A percentile compares a stretch with the other conserved stretches of the same genome.
phyloP scores from a whole-genome alignment of 2,888 invertebrate species.

The Heliconius erato region DNA sequence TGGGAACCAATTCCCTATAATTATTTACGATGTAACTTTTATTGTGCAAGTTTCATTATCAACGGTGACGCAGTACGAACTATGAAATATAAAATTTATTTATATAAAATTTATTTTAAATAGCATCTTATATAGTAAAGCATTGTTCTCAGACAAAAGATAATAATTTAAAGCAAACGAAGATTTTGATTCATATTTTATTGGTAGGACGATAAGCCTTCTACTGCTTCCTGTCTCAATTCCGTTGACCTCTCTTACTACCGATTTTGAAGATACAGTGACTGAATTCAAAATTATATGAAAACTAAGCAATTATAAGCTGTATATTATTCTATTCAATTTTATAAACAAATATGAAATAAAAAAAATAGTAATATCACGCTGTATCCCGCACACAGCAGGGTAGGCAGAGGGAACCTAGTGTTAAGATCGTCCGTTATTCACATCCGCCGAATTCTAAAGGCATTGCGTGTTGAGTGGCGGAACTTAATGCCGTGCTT shows the following conservation, averaged over 20 bases:
- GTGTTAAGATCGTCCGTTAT: too few species aligned
- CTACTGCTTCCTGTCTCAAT: slow-evolving; percentile 36
- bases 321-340: too few species aligned
- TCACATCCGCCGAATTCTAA: too few species aligned
- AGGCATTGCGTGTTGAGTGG: too few species aligned
- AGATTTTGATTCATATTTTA: slow-evolving; percentile 25
- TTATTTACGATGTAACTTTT: slow-evolving; percentile 35
- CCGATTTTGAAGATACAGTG: slow-evolving; percentile 17
- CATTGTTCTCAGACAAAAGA: slow-evolving; percentile 39
- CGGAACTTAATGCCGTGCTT: too few species aligned
- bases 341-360: too few species aligned
- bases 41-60: slow-evolving; percentile 9
- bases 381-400: too few species aligned
- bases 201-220: slow-evolving; percentile 40
- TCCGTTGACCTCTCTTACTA: slow-evolving; percentile 34
- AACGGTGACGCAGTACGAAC: background rate
- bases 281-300: background rate
- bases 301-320: background rate
- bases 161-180: slow-evolving; percentile 9
- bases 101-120: too few species aligned
- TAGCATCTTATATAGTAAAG: slow-evolving; percentile 25
- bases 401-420: too few species aligned
- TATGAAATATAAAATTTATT: slow-evolving; percentile 19
- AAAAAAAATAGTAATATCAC: too few species aligned
- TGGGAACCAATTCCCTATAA: slow-evolving; percentile 33